Percentiles rank a stretch among this genome's conserved stretches.
These are phyloP conservation scores for Neodontobutis hainanensis DNA, from an alignment of 2,113 vertebrate genomes.

Conservation along the genomic window DNA sequence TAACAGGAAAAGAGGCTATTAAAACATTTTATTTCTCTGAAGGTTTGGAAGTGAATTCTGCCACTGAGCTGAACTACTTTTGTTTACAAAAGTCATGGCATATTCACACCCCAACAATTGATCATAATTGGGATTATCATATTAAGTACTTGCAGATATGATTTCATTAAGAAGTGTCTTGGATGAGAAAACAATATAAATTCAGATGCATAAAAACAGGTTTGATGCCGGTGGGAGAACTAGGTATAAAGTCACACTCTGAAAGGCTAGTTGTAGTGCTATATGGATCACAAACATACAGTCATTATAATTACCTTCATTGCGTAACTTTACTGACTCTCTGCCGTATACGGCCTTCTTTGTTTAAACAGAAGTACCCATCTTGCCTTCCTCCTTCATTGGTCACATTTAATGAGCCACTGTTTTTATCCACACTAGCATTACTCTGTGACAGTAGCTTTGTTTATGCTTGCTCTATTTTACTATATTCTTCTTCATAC, in stretches of 20 bases:
- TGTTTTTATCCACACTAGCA: background rate
- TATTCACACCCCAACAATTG: constrained; percentile 71
- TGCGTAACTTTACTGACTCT: background rate
- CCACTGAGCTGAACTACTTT: constrained; percentile 75
- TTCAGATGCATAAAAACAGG: constrained; percentile 43
- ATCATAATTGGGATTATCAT: constrained; percentile 78
- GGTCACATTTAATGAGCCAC: background rate
- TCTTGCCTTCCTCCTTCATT: background rate
- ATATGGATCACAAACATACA: background rate
- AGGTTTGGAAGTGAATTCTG: constrained; percentile 79
- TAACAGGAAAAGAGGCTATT: constrained; percentile 86
- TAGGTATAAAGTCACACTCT: background rate
- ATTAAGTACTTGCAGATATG: constrained; percentile 73
- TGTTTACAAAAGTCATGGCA: constrained; percentile 77
- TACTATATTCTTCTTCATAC: too few species aligned
- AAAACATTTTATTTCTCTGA: constrained; percentile 82
- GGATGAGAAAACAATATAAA: constrained; percentile 65
- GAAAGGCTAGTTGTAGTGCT: background rate
- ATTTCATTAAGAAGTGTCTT: constrained; percentile 65
- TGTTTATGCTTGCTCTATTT: too few species aligned
- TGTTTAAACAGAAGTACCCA: background rate
- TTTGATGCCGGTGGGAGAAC: constrained; percentile 21
- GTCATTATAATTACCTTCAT: background rate
- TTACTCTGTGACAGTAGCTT: background rate
- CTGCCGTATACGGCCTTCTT: background rate